Evolutionary conservation across 2,797 vertebrate genomes (phyloP), one percentile per base, ranked within the genome.

Genomic region (Galago senegalensis): DNA sequence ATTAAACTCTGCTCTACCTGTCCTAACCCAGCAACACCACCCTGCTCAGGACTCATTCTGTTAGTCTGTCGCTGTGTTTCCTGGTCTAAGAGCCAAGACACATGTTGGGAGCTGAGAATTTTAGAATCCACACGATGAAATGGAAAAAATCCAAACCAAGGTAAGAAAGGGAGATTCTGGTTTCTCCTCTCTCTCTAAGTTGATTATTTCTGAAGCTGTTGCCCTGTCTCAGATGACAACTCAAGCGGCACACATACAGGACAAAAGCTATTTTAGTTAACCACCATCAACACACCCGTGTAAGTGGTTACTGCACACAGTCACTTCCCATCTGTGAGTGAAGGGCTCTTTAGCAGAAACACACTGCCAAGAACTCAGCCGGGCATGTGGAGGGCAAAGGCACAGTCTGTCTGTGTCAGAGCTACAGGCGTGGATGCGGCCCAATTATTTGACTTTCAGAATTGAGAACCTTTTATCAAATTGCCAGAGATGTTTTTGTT

Each of bases 261-360:
- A 95, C 92, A 97, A 89, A 91, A 49, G 58, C 96, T 96, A 94
- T 97, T 98, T 97, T 96, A 93, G 92, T 60, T 53, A 91, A 20
- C 2, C 9, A 21, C 72, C 84, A 17, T 87, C 89, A 93, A 72
- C 97, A 97, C 46, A 72, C 80, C 83, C 29, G 83, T 86, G 17
- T 88, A 87, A 93, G 67, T 90, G 4, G 16, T 94, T 95, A 29
- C 69, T 69, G 95, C 96, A 95, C 94, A 93, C 91, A 97, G 95
- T 89, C 76, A 34, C 63, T 97, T 97, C 97, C 97, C 95, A 85
- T 85, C 94, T 93, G 87, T 89, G 69, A 86, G 87, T 91, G 56
- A 58, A 72, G 31, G 31, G 37, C 76, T 89, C 46, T 65, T 87
- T 73, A 87, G 83, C 83, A 92, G 80, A 95, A 94, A 94, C 67